Percentiles rank a stretch among this genome's conserved stretches.
These are phyloP conservation scores for Drosophila lacertosa DNA, from an alignment of 1,140 invertebrate genomes.

Conservation along the genomic window DNA sequence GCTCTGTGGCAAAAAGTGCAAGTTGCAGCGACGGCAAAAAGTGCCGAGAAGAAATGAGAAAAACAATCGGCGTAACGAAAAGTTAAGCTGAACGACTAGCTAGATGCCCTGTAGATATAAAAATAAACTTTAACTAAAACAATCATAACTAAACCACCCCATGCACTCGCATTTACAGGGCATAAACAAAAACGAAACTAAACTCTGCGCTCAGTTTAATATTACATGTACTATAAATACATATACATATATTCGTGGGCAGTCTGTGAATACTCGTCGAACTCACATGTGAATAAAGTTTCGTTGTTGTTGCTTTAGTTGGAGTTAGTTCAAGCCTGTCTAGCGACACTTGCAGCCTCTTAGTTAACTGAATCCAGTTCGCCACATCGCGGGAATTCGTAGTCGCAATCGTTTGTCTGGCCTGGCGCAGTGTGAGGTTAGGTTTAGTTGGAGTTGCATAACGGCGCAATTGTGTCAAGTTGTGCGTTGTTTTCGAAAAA, in stretches of 20 bases:
- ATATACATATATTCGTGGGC: slow-evolving; percentile 1
- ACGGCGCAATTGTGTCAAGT: slow-evolving; percentile 59
- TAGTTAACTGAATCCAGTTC: slow-evolving; percentile 55
- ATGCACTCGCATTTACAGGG: not conserved
- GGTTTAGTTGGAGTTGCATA: slow-evolving; percentile 67
- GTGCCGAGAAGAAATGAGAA: slow-evolving; percentile 21
- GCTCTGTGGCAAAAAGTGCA: slow-evolving; percentile 55
- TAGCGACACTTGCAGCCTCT: slow-evolving; percentile 32
- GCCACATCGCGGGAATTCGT: slow-evolving; percentile 35
- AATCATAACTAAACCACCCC: no score
- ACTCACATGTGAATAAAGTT: slow-evolving; percentile 58
- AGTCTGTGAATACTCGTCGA: slow-evolving; percentile 17
- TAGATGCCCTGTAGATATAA: slow-evolving; percentile 13
- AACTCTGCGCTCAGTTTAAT: not conserved
- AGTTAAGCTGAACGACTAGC: not conserved
- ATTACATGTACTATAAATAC: no score
- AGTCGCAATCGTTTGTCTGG: slow-evolving; percentile 18
- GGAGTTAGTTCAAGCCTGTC: slow-evolving; percentile 27
- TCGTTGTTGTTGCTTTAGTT: slow-evolving; percentile 54
- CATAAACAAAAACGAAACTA: slow-evolving; percentile 5
- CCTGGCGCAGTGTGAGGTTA: slow-evolving; percentile 35
- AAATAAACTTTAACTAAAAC: no score
- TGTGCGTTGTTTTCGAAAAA: slow-evolving; percentile 75
- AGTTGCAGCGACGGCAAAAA: slow-evolving; percentile 49
- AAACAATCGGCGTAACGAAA: slow-evolving; percentile 14